Conservation (phyloP, 2,888 invertebrate species). For the Sphinx pinastri region DNA sequence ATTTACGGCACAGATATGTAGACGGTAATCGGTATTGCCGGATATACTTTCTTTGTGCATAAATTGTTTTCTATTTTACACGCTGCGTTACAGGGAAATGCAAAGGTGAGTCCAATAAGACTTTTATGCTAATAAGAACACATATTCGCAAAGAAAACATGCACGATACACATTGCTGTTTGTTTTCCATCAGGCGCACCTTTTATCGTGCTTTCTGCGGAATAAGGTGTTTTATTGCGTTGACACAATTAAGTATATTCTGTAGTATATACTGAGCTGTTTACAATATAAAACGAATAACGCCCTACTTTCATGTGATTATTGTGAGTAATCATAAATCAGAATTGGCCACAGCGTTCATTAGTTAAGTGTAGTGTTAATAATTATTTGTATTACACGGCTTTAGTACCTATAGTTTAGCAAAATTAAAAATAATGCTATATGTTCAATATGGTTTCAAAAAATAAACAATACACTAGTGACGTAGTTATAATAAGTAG, state of each 20-base stretch:
- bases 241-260: background rate
- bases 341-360: background rate
- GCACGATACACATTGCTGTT: background rate
- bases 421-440: too few species aligned
- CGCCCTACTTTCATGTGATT: background rate
- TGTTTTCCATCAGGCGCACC: conserved; percentile 19
- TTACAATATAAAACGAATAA: background rate
- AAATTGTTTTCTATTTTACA: background rate
- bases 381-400: too few species aligned
- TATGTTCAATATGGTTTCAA: too few species aligned
- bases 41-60: background rate
- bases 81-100: background rate
- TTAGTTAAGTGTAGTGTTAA: too few species aligned
- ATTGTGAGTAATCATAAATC: background rate
- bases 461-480: too few species aligned
- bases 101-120: background rate
- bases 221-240: background rate
- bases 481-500: too few species aligned
- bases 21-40: background rate
- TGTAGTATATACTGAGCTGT: too few species aligned
- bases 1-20: background rate
- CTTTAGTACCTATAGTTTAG: too few species aligned
- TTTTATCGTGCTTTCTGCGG: background rate
- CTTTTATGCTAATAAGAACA: too few species aligned
- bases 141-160: too few species aligned